Percentiles rank a stretch among this genome's conserved stretches.
phyloP scores from a whole-genome alignment of 2,888 invertebrate genomes.

The Scaptomyza caliginosa region DNA sequence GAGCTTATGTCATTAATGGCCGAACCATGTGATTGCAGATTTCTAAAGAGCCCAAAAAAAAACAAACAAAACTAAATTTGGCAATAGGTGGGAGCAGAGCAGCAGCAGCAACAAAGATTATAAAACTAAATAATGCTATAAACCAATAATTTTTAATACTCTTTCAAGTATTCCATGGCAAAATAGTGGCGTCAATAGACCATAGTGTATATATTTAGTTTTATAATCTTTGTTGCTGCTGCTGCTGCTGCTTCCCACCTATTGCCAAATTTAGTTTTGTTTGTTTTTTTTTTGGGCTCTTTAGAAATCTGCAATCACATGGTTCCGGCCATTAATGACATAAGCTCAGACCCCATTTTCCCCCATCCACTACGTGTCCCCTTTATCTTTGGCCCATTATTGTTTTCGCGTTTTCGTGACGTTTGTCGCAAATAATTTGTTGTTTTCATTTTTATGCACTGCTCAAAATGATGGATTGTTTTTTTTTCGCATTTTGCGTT shows the following conservation, averaged over 20 bases:
- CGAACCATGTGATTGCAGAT: constrained; percentile 49
- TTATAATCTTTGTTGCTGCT: not conserved
- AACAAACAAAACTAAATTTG: constrained; percentile 48
- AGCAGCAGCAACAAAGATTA: not conserved
- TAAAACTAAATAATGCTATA: not conserved
- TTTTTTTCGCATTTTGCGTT: constrained; percentile 45
- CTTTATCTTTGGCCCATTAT: constrained; percentile 13
- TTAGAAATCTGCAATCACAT: constrained; percentile 50
- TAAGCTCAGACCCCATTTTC: too few species aligned
- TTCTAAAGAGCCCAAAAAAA: too few species aligned
- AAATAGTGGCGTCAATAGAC: too few species aligned
- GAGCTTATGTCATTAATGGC: constrained; percentile 40
- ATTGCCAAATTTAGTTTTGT: constrained; percentile 49
- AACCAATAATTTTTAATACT: too few species aligned
- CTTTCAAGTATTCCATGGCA: too few species aligned
- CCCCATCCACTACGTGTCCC: not conserved
- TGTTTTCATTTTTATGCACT: constrained; percentile 15
- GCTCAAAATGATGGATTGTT: constrained; percentile 41
- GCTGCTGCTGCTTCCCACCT: constrained; percentile 22
- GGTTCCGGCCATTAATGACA: constrained; percentile 44
- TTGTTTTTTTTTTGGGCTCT: constrained; percentile 28
- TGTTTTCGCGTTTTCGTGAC: constrained; percentile 51
- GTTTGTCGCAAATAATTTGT: constrained; percentile 57
- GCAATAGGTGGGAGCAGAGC: constrained; percentile 26
- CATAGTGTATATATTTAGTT: too few species aligned